phyloP scores from a whole-genome alignment of 2,113 vertebrate genomes.

The Cichladusa arquata region DNA sequence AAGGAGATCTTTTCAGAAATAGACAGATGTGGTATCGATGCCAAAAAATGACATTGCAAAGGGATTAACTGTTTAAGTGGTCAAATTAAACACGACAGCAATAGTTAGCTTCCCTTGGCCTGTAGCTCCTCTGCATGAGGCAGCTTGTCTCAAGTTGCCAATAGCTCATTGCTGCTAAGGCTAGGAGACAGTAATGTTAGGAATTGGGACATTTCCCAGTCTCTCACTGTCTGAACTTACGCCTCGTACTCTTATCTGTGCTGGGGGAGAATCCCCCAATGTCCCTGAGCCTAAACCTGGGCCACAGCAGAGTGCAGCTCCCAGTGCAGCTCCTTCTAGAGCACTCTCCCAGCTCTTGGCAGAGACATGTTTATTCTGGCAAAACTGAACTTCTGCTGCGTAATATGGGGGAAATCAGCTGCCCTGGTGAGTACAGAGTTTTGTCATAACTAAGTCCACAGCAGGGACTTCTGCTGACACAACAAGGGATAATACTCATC shows the following conservation, averaged over 20 bases:
- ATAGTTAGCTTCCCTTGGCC: conserved; percentile 57
- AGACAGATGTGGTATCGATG: conserved; percentile 43
- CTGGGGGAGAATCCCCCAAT: neutral
- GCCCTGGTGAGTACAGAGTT: neutral
- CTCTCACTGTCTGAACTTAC: conserved; percentile 3
- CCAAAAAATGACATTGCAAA: conserved; percentile 57
- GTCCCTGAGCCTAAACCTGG: neutral
- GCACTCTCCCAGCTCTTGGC: neutral
- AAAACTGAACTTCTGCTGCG: neutral
- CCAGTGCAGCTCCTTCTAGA: neutral
- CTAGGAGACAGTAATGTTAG: conserved; percentile 19
- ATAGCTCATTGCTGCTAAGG: conserved; percentile 34
- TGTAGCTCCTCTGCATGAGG: conserved; percentile 32
- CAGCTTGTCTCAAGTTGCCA: conserved; percentile 50
- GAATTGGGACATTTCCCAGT: conserved; percentile 38
- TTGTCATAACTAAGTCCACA: neutral
- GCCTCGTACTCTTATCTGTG: neutral
- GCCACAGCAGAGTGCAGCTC: neutral
- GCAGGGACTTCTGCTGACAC: conserved; percentile 7
- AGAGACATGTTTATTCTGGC: neutral
- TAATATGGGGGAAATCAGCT: conserved; percentile 8
- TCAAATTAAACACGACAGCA: conserved; percentile 60
- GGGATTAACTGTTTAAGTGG: conserved; percentile 59
- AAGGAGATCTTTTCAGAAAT: conserved; percentile 39
- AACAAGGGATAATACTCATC: neutral